phyloP scores from a whole-genome alignment of 1,140 invertebrate genomes.

The Monomorium pharaonis region DNA sequence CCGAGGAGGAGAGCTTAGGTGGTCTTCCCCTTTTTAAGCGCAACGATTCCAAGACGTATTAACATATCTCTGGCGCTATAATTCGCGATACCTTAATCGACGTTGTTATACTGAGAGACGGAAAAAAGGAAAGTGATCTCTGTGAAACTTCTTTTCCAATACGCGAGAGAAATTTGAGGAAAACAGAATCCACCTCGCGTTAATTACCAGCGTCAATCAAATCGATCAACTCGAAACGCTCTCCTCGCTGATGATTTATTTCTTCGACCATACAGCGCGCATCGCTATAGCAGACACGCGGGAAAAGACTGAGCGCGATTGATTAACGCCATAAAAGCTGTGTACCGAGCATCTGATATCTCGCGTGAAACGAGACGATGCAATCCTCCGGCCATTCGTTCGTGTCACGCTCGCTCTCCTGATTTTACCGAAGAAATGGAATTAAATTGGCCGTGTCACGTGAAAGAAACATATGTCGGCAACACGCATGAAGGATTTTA shows the following conservation, averaged over 20 bases:
- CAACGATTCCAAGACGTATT: not conserved
- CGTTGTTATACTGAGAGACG: not conserved
- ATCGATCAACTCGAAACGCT: not conserved
- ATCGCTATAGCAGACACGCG: not conserved
- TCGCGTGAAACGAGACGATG: constrained; percentile 35
- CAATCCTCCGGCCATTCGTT: constrained; percentile 18
- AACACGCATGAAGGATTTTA: constrained; percentile 9
- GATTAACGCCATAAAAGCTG: constrained; percentile 33
- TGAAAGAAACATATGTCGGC: constrained; percentile 30
- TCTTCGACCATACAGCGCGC: not conserved
- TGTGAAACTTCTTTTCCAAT: not conserved
- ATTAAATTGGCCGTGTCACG: constrained; percentile 41
- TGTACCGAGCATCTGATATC: constrained; percentile 31
- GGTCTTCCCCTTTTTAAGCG: not conserved
- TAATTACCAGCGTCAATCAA: not conserved
- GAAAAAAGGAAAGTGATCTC: not conserved
- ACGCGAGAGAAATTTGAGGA: not conserved
- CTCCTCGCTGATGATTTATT: not conserved
- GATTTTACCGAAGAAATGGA: constrained; percentile 43
- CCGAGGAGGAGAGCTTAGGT: not conserved
- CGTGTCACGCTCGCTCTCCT: constrained; percentile 36
- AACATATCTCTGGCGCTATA: not conserved
- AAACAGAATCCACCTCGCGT: not conserved
- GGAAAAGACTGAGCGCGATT: not conserved
- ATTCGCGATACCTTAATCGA: not conserved